These are phyloP conservation scores for Pseudomyrmex gracilis DNA, from an alignment of 1,140 invertebrate species.

Conservation along the genomic window DNA sequence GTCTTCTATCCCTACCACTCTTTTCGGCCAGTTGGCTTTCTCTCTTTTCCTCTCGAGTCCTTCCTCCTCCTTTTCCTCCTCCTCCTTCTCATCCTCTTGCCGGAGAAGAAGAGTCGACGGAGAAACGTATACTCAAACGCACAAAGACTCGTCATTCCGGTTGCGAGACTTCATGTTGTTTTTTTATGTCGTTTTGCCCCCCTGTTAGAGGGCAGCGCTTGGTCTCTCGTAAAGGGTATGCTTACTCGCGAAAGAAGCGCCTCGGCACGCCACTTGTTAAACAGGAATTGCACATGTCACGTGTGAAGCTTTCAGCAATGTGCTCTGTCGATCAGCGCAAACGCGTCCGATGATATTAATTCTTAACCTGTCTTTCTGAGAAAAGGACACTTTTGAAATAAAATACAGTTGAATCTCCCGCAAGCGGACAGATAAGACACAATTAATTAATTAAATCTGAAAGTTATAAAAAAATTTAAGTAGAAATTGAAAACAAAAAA, in stretches of 20 bases:
- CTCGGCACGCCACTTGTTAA: conserved; percentile 19
- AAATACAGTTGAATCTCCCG: too few species aligned
- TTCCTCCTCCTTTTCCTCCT: conserved; percentile 27
- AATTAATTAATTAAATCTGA: too few species aligned
- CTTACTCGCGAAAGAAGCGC: conserved; percentile 22
- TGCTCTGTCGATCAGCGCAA: neutral
- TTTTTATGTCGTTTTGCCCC: conserved; percentile 64
- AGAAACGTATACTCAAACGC: conserved; percentile 52
- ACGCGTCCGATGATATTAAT: neutral
- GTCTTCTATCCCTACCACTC: conserved; percentile 46
- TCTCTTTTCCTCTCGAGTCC: conserved; percentile 60
- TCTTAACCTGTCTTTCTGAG: neutral
- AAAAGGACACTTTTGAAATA: too few species aligned
- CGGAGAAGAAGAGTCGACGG: conserved; percentile 59
- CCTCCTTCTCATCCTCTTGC: conserved; percentile 30
- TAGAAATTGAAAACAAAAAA: too few species aligned
- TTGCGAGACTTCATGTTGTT: conserved; percentile 53
- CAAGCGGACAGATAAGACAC: too few species aligned
- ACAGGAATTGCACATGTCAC: conserved; percentile 40
- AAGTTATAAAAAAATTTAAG: too few species aligned
- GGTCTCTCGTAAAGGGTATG: conserved; percentile 29
- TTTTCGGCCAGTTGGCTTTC: conserved; percentile 55
- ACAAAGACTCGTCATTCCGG: conserved; percentile 81
- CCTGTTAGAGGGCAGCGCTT: conserved; percentile 46
- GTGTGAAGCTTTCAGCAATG: conserved; percentile 32